These are phyloP conservation scores for Stegostoma tigrinum DNA, from an alignment of 2,113 vertebrate genomes.

Conservation along the genomic window DNA sequence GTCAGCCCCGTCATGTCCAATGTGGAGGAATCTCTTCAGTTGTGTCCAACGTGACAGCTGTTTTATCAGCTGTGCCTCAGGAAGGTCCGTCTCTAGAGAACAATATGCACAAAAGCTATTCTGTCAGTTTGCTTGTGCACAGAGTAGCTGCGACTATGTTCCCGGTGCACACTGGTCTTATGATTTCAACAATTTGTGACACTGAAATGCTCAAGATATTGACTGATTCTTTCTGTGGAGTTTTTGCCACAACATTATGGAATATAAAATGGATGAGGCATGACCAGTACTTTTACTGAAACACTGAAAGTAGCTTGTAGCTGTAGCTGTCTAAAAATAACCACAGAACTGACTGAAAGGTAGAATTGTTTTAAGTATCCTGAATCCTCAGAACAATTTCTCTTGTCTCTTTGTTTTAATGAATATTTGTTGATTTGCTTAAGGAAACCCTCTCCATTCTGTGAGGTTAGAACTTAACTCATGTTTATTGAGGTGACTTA, in stretches of 20 bases:
- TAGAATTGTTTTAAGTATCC: background rate
- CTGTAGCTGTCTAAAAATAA: background rate
- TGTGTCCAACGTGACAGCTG: background rate
- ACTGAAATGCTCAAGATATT: background rate
- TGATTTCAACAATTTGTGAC: background rate
- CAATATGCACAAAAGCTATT: background rate
- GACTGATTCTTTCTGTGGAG: background rate
- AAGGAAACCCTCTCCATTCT: background rate
- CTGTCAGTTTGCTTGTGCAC: background rate
- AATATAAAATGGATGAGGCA: background rate
- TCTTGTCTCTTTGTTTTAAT: background rate
- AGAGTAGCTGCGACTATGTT: background rate
- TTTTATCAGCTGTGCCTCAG: background rate
- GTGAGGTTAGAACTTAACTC: background rate
- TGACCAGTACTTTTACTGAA: background rate
- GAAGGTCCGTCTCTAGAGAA: background rate
- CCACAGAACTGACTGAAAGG: background rate
- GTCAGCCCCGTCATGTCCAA: background rate
- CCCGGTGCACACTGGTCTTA: background rate
- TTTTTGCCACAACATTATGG: background rate
- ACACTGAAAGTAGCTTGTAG: background rate
- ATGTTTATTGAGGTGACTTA: background rate
- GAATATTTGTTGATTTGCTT: background rate
- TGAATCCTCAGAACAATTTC: background rate
- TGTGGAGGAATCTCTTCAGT: background rate